Conservation (phyloP, 1,140 invertebrate species). For the Steinernema feltiae region DNA sequence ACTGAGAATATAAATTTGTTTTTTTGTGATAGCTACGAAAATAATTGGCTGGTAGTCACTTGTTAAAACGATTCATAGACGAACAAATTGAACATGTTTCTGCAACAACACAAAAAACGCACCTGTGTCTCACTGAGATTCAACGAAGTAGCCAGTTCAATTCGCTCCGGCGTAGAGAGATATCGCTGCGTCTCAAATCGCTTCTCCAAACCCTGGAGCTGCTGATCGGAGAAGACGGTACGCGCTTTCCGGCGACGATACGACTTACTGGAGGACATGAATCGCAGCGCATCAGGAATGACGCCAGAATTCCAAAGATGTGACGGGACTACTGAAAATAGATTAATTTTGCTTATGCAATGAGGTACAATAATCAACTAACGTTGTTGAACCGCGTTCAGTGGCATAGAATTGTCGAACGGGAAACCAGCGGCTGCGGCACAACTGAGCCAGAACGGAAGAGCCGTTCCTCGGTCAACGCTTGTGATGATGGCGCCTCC, state of each 20-base stretch:
- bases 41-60: no score
- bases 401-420: background rate
- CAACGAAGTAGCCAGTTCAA: conserved; percentile 82
- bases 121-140: conserved; percentile 91
- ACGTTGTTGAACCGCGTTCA: background rate
- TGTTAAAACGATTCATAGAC: no score
- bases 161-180: conserved; percentile 87
- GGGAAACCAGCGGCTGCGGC: background rate
- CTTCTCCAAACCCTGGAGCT: conserved; percentile 82
- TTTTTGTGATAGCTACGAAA: no score
- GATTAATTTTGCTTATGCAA: background rate
- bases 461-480: background rate
- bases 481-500: background rate
- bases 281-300: conserved; percentile 1
- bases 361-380: no score
- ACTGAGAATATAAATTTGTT: no score
- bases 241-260: conserved; percentile 60
- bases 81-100: background rate
- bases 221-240: conserved; percentile 95
- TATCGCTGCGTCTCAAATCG: conserved; percentile 91
- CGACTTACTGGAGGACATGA: conserved; percentile 38
- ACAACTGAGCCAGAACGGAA: conserved; percentile 5
- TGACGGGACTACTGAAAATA: background rate
- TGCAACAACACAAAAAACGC: background rate
- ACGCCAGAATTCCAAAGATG: conserved; percentile 2